These are phyloP conservation scores for Crotalus tigris DNA, from an alignment of 2,113 vertebrate species.

Conservation along the genomic window DNA sequence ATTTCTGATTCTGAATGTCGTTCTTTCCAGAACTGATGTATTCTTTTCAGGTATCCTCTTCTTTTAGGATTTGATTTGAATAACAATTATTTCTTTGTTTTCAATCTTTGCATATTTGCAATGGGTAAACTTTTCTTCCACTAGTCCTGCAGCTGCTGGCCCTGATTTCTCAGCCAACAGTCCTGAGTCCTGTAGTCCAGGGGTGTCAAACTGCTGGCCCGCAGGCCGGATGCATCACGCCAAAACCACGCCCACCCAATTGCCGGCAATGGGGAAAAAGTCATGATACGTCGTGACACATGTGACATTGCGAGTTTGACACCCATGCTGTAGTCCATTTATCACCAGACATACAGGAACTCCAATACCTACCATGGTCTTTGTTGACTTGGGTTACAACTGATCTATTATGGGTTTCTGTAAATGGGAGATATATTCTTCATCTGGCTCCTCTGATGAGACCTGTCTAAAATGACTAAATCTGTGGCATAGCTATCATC, in stretches of 20 bases:
- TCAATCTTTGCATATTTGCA: background rate
- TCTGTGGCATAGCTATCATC: background rate
- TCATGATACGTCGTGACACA: too few relatives aligned
- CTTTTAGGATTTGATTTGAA: background rate
- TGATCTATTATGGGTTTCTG: background rate
- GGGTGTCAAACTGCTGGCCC: too few relatives aligned
- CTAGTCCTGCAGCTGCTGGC: background rate
- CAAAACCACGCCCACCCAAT: too few relatives aligned
- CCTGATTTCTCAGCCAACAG: background rate
- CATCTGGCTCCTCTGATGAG: background rate
- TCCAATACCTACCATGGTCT: background rate
- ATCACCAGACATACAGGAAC: background rate
- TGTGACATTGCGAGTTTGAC: too few relatives aligned
- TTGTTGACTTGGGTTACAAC: background rate
- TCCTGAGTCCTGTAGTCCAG: background rate
- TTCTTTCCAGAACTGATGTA: background rate
- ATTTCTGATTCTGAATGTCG: background rate
- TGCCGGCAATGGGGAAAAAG: too few relatives aligned
- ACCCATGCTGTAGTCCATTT: background rate
- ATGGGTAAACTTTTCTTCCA: background rate
- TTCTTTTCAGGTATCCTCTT: background rate
- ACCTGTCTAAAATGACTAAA: background rate
- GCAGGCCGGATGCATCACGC: too few relatives aligned
- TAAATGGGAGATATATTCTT: background rate
- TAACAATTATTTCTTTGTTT: background rate